Base-by-base conservation (phyloP, 2,113 vertebrate species). In the Dicaeum eximium region DNA sequence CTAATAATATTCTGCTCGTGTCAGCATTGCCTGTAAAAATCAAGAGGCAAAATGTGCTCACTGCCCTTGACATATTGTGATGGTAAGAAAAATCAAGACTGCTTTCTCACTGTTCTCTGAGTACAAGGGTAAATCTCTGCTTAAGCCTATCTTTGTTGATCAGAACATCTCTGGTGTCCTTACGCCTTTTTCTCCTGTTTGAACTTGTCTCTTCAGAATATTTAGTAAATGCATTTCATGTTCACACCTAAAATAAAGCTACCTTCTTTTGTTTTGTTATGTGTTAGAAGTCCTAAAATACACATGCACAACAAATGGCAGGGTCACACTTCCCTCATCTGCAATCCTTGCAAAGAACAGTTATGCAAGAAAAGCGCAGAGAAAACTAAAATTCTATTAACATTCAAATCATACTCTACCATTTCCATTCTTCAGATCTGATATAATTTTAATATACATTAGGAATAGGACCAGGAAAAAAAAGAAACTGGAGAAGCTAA, bases 171-270 rank as follows among this genome's bases (percentile, higher is more conserved):
- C 86, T 58, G 44, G 74, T 40, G 67, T 58, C 61, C 84, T 82
- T 73, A 90, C 0, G 1, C 73, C 50, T 95, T 88, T 90, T 93
- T 67, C 80, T 94, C 72, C 62, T 78, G 84, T 92, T 97, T 93
- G 67, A 97, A 92, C 91, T 79, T 91, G 51, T 62, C 62, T 92
- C 85, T 86, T 95, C 58, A 95, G 92, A 96, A 80, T 95, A 79
- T 86, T 97, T 96, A 92, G 94, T 96, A 97, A 97, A 96, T 94
- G 92, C 11, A 90, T 92, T 91, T 95, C 67, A 92, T 77, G 86
- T 80, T 95, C 93, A 87, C 71, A 89, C 69, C 83, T 94, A 82
- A 93, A 95, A 88, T 72, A 96, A 94, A 95, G 62, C 64, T 92
- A 91, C 90, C 91, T 97, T 89, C 80, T 90, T 96, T 96, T 93